Evolutionary conservation across 2,888 invertebrate genomes (phyloP).

Genomic region (Tachina fera): DNA sequence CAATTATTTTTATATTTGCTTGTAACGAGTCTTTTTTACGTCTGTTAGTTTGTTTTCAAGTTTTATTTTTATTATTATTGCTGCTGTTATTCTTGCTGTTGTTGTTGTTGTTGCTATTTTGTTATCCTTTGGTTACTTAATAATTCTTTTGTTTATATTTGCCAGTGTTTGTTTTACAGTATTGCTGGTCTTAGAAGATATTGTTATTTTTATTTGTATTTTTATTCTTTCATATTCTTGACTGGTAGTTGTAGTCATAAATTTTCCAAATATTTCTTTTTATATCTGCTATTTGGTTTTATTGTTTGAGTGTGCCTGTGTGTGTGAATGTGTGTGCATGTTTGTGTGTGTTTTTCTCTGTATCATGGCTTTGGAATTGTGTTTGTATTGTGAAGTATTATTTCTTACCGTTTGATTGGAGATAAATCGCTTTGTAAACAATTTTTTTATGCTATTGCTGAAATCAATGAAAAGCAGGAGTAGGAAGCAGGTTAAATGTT

Average conservation of each 20-base stretch:
- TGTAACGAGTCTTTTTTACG: constrained; percentile 2
- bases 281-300: background rate
- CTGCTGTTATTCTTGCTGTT: background rate
- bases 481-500: background rate
- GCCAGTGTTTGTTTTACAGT: constrained; percentile 37
- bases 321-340: background rate
- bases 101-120: constrained; percentile 10
- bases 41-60: background rate
- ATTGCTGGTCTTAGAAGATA: constrained; percentile 22
- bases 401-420: constrained; percentile 63
- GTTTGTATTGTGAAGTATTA: constrained; percentile 23
- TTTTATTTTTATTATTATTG: constrained; percentile 15
- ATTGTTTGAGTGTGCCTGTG: constrained; percentile 1
- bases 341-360: background rate
- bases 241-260: constrained; percentile 62
- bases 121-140: constrained; percentile 54
- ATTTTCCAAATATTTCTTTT: constrained; percentile 56
- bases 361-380: background rate
- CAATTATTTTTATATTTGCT: constrained; percentile 13
- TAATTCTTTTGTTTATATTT: constrained; percentile 64
- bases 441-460: constrained; percentile 65
- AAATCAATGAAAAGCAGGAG: constrained; percentile 40
- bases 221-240: constrained; percentile 7
- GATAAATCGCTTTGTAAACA: constrained; percentile 72
- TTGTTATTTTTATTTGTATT: constrained; percentile 29